Base-by-base conservation (phyloP, 2,888 invertebrate species). In the Mamestra brassicae region DNA sequence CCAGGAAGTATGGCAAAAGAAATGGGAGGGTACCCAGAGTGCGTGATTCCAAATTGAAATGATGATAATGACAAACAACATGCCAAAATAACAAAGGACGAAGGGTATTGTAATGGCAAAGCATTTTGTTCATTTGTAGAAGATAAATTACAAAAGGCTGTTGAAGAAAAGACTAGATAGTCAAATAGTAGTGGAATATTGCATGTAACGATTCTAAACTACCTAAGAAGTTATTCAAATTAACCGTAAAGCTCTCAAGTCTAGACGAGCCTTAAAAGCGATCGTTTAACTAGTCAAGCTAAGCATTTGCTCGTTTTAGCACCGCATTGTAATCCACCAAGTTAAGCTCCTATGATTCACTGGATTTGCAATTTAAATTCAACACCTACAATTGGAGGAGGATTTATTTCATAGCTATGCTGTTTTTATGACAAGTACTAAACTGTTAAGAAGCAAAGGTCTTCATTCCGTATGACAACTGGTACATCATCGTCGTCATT, bases 271-370 rank as follows among this genome's bases (percentile, higher is more conserved):
- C 60, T 61, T 84, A 52, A 72, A 15, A 52, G 50, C 34, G 57
- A 67, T 66, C 45, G n/a, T 68, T 73, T 57, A 74, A 17, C 45
- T 57, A 69, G 62, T 71, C 55, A 58, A 54, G 38, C 55, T 34
- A 50, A 67, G 26, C 42, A 55, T 66, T 64, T 47, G 61, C 42
- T 65, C 64, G 57, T 80, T 80, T 79, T 71, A 72, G 52, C 71
- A 57, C 54, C 1, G 52, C 58, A 66, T 71, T 81, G 73, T 81
- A 69, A 73, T 76, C 72, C 55, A 57, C n/a, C 15, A 77, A 75
- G 55, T 75, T 68, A 55, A 66, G 38, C 62, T 65, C 8, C 17
- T 50, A 81, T 84, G 85, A 81, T 81, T 83, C 85, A 84, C 42
- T 68, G 61, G n/a, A 76, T 81, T 77, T 61, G 63, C 65, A 81